Evolutionary conservation across 2,888 invertebrate genomes (phyloP).

Genomic region (Bembecia ichneumoniformis): DNA sequence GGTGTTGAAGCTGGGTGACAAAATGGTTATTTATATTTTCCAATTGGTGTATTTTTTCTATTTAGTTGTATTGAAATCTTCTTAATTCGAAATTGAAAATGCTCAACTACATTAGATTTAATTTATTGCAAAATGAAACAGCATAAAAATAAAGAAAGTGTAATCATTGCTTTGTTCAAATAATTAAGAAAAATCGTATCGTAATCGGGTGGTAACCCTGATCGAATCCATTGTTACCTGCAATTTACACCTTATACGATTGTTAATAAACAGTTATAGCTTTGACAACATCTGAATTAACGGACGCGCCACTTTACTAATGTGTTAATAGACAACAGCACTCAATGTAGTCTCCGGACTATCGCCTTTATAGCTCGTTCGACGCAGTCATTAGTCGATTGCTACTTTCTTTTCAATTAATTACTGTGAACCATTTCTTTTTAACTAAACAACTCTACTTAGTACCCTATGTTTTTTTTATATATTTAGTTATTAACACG

Average conservation of each 20-base stretch:
- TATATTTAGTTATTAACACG: conserved; percentile 8
- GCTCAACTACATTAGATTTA: too few relatives aligned
- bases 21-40: too few relatives aligned
- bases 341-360: conserved; percentile 7
- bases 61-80: too few relatives aligned
- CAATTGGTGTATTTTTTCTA: too few relatives aligned
- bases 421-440: conserved; percentile 35
- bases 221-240: conserved; percentile 15
- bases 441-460: conserved; percentile 4
- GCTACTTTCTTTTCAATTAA: conserved; percentile 36
- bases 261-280: conserved; percentile 37
- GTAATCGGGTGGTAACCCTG: background rate
- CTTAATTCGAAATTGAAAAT: too few relatives aligned
- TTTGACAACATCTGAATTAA: conserved; percentile 26
- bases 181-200: background rate
- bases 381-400: conserved; percentile 42
- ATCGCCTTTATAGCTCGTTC: conserved; percentile 16
- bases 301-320: conserved; percentile 24
- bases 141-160: background rate
- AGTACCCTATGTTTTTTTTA: conserved; percentile 16
- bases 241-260: conserved; percentile 44
- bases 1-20: too few relatives aligned
- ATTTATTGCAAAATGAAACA: too few relatives aligned
- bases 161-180: too few relatives aligned
- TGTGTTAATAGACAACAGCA: conserved; percentile 31